Base-by-base conservation (phyloP, 2,888 invertebrate genomes). In the Synergus umbraculus region DNA sequence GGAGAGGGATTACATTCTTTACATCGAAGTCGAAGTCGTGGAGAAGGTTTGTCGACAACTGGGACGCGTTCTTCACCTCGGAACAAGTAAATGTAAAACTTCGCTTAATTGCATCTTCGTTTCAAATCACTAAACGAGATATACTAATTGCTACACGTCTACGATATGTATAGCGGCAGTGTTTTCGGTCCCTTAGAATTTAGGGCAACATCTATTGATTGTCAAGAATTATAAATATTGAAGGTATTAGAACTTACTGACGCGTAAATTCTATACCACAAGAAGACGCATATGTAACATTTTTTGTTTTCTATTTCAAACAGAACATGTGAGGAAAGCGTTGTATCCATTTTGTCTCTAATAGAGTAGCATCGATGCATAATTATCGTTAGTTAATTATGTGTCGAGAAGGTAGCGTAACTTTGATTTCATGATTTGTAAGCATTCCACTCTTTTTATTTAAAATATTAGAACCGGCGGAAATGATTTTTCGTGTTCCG, bases 1-100 rank as follows among this genome's bases (percentile, higher is more conserved):
- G 95, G 94, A 89, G 95, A 96, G 90, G 95, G 95, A 83, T 93
- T 94, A 89, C 94, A 94, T 86, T 95, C 95, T 87, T 92, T 97
- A 91, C 95, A 96, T 92, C 94, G 97, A 92, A 96, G 96, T 86
- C 94, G 96, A 91, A 97, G 97, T 93, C 96, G 97, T 92, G 96
- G 96, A 88, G 97, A 97, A 91, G 96, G 96, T 88, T 94, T 97
- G 89, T 96, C 96, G 93, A 94, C 94, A 84, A 93, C 95, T 86
- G 96, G 96, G 86, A 94, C 94, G 85, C 93, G 93, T 87, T 91
- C 92, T 83, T 93, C 92, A 86, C 92, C 93, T 80, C 93, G 93
- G 86, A 92, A 93, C 89, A 94, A 94, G 90, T 94, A 88, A 91
- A 83, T 77, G 76, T 66, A 73, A 76, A 83, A 80, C 79, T 81